phyloP scores from a whole-genome alignment of 1,140 invertebrate species.

The Aethina tumida region DNA sequence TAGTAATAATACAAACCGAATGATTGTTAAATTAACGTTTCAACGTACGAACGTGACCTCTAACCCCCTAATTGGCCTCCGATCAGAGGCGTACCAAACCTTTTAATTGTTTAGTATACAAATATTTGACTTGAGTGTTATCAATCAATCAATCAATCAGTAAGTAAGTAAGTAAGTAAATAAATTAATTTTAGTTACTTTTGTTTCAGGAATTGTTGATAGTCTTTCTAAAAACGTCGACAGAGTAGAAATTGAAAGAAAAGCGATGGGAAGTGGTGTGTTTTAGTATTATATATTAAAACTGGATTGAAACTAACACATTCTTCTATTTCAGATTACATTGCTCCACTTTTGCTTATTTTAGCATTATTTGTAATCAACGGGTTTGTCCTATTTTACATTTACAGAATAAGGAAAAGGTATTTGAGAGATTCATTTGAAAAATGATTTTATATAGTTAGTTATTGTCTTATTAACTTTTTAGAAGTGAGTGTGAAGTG shows the following conservation, averaged over 20 bases:
- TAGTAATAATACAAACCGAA: too few species aligned
- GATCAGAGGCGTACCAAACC: too few species aligned
- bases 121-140: not conserved
- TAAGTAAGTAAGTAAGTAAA: constrained; percentile 5
- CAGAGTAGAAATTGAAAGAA: not conserved
- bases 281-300: constrained; percentile 3
- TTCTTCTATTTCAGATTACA: constrained; percentile 46
- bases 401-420: constrained; percentile 57
- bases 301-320: constrained; percentile 4
- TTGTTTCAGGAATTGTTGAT: not conserved
- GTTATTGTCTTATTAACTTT: constrained; percentile 16
- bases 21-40: too few species aligned
- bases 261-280: not conserved
- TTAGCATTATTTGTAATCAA: constrained; percentile 53
- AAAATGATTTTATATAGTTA: constrained; percentile 5
- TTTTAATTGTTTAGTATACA: not conserved
- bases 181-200: constrained; percentile 2
- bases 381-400: constrained; percentile 54
- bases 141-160: not conserved
- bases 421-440: constrained; percentile 21
- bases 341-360: constrained; percentile 52
- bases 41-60: too few species aligned
- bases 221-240: too few species aligned
- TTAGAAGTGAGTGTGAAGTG: constrained; percentile 15
- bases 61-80: too few species aligned